Evolutionary conservation across 2,113 vertebrate species (phyloP).

Genomic region (Nematolebias whitei): DNA sequence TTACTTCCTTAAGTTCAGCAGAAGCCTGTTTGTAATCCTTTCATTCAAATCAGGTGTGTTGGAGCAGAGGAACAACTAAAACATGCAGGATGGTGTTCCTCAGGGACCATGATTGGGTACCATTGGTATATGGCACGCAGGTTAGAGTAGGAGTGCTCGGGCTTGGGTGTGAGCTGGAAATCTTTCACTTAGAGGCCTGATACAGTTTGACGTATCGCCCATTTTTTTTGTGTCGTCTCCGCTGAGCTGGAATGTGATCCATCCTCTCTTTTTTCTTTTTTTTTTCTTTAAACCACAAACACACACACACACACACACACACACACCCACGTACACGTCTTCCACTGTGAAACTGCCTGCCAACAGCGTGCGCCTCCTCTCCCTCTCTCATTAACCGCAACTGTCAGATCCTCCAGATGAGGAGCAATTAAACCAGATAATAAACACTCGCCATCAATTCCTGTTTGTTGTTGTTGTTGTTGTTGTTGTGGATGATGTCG

Average conservation of each 20-base stretch:
- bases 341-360: conserved; percentile 72
- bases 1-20: too few species aligned
- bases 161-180: conserved; percentile 37
- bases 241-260: conserved; percentile 59
- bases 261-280: conserved; percentile 26
- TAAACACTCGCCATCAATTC: conserved; percentile 85
- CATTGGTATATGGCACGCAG: conserved; percentile 10
- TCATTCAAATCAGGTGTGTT: too few species aligned
- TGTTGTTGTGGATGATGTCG: conserved; percentile 68
- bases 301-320: conserved; percentile 44
- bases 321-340: conserved; percentile 53
- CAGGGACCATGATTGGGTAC: too few species aligned
- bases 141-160: conserved; percentile 20
- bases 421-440: conserved; percentile 87
- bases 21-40: too few species aligned
- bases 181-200: conserved; percentile 36
- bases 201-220: conserved; percentile 45
- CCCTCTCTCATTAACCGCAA: conserved; percentile 86
- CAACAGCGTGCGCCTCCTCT: conserved; percentile 72
- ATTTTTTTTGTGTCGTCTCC: conserved; percentile 35
- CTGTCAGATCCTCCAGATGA: conserved; percentile 87
- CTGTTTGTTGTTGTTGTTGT: conserved; percentile 83
- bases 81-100: too few species aligned
- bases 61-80: too few species aligned
- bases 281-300: not conserved